These are phyloP conservation scores for Crotalus horridus DNA, from an alignment of 2,113 vertebrate species.

Conservation along the genomic window DNA sequence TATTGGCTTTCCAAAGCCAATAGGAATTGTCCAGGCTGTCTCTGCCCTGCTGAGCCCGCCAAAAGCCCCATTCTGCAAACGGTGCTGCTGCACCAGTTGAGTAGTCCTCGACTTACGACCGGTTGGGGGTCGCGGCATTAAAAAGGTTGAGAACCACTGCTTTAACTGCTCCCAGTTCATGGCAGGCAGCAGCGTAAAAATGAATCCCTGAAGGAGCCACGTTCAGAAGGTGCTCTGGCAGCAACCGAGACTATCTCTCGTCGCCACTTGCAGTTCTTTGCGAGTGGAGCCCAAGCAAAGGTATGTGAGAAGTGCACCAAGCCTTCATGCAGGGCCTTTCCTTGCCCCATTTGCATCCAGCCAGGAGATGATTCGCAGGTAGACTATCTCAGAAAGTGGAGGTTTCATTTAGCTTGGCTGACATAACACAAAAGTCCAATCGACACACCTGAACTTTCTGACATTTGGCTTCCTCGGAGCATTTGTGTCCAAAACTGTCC, in stretches of 20 bases:
- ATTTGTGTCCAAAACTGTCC: not conserved
- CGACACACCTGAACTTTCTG: not conserved
- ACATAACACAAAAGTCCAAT: not conserved
- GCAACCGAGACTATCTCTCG: too few species aligned
- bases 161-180: not conserved
- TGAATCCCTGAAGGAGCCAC: fast-evolving
- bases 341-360: not conserved
- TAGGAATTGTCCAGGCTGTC: too few species aligned
- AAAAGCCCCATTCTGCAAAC: too few species aligned
- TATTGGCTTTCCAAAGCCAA: too few species aligned
- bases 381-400: not conserved
- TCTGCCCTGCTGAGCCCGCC: too few species aligned
- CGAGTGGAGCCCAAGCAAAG: not conserved
- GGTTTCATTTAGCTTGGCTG: not conserved
- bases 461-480: not conserved
- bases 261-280: not conserved
- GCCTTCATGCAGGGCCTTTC: not conserved
- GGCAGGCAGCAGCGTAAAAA: not conserved
- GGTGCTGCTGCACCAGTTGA: too few species aligned
- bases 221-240: not conserved
- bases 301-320: not conserved
- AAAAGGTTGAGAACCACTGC: too few species aligned
- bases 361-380: not conserved
- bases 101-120: too few species aligned
- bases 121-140: too few species aligned